These are phyloP conservation scores for Todiramphus saurophagus DNA, from an alignment of 2,113 vertebrate species.

Conservation along the genomic window DNA sequence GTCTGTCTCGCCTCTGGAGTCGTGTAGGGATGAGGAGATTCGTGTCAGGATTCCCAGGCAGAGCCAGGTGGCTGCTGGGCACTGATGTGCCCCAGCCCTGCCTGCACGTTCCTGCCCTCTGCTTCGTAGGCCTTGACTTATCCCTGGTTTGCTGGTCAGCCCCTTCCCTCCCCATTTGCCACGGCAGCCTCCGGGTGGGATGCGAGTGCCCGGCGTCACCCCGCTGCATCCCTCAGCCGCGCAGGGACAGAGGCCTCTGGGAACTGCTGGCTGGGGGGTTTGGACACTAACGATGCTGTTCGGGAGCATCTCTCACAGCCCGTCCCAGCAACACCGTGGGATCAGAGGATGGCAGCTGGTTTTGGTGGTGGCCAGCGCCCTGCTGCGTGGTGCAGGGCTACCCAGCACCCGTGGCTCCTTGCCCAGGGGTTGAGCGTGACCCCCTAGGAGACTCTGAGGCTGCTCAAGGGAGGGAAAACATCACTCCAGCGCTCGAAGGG, in stretches of 20 bases:
- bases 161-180: rapidly evolving
- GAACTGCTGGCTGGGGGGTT: neutral
- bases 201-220: rapidly evolving
- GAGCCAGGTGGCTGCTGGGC: neutral
- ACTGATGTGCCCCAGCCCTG: neutral
- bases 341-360: neutral
- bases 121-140: no score
- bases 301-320: rapidly evolving
- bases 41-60: constrained; percentile 6
- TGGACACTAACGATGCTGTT: neutral
- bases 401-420: rapidly evolving
- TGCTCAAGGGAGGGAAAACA: neutral
- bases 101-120: neutral
- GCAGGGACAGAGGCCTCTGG: neutral
- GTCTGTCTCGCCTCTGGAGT: neutral
- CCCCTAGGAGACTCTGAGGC: neutral
- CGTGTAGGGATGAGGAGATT: neutral
- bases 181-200: neutral
- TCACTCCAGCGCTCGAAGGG: neutral
- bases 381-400: rapidly evolving
- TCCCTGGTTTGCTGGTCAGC: rapidly evolving
- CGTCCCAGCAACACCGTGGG: neutral
- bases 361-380: neutral
- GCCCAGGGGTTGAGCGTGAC: neutral
- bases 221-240: no score